phyloP scores from a whole-genome alignment of 2,113 vertebrate species.

The Dasypus novemcinctus region DNA sequence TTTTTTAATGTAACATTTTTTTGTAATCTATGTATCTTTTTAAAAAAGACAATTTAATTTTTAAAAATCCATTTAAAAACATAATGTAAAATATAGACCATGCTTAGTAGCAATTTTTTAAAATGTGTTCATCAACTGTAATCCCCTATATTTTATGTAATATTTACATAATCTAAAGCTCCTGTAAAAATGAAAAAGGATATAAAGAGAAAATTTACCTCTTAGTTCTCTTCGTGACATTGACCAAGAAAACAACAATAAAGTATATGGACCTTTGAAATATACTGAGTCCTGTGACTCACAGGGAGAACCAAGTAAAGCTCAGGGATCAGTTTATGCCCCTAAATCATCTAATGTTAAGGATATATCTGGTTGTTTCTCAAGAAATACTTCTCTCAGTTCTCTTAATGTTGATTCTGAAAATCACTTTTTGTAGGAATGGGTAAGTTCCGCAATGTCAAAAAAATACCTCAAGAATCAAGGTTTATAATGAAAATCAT shows the following conservation, averaged over 20 bases:
- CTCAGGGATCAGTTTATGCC: conserved; percentile 90
- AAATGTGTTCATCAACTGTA: too few species aligned
- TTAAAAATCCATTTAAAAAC: too few species aligned
- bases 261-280: conserved; percentile 84
- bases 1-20: too few species aligned
- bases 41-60: too few species aligned
- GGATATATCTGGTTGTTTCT: conserved; percentile 98
- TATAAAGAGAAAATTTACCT: conserved; percentile 97
- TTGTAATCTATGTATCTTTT: too few species aligned
- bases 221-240: conserved; percentile 98
- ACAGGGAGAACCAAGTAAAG: conserved; percentile 84
- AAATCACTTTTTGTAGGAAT: conserved; percentile 98
- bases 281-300: conserved; percentile 79
- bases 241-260: conserved; percentile 98
- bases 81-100: conserved; percentile 95
- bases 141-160: too few species aligned
- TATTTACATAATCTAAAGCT: too few species aligned
- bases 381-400: conserved; percentile 97
- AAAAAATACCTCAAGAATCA: conserved; percentile 92
- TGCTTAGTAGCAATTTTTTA: too few species aligned
- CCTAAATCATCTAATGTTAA: conserved; percentile 98
- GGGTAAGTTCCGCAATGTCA: conserved; percentile 99
- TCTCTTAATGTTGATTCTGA: conserved; percentile 99
- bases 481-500: conserved; percentile 85
- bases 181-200: too few species aligned